Base-by-base conservation (phyloP, 2,797 vertebrate species). In the Buceros bicornis region DNA sequence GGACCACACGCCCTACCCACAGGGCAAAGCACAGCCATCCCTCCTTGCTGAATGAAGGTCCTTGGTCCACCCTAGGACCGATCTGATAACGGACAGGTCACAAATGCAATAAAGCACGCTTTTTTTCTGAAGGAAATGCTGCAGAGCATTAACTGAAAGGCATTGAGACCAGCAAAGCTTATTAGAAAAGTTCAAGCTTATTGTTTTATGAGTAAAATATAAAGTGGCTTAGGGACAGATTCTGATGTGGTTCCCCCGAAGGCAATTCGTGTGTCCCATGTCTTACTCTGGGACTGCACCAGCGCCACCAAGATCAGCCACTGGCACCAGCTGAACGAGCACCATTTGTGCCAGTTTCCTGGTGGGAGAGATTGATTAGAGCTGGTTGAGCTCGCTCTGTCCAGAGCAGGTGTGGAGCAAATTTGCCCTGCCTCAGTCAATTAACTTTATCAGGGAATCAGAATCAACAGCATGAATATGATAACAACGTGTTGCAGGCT, bases 341-440 rank as follows among this genome's bases (percentile, higher is more conserved):
- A 51, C 70, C 4, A 6, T 73, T 86, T 86, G 60, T 89, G 94
- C 87, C 96, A 93, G 67, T 94, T 94, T 90, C 77, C 95, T 94
- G 72, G 66, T 95, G 85, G 77, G 80, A 95, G 56, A 95, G 96
- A 96, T 90, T 95, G 96, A 95, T 96, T 94, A 86, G 82, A 93
- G 43, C 70, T 93, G 80, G 82, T 95, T 95, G 93, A 95, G 66
- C 51, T 93, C 88, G 89, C 87, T 94, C 85, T 96, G 95, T 96
- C 96, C 93, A 90, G 84, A 96, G 95, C 95, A 96, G 96, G 87
- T 96, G 94, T 70, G 62, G 82, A 96, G 93, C 94, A 96, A 96
- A 95, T 96, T 96, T 96, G 82, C 89, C 95, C 91, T 95, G 93
- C 95, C 82, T 95, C 95, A 94, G 95, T 94, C 94, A 95, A 95